Base-by-base conservation (phyloP, 2,888 invertebrate species). In the Macroteleia sp. region DNA sequence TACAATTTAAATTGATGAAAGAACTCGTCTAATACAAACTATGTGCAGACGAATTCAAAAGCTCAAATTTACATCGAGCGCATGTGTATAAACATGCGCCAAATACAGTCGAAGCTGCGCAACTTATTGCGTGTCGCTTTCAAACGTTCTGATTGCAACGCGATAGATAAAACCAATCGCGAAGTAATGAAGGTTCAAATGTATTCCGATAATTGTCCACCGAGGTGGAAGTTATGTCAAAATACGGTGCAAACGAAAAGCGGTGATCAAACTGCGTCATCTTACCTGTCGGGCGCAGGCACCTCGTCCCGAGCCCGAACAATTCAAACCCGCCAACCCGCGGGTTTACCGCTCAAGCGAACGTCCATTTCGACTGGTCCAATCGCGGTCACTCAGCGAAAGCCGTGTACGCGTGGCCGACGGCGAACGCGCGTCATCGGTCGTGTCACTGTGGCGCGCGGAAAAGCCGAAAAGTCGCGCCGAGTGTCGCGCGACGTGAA, bases 361-460 rank as follows among this genome's bases (percentile, higher is more conserved):
- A 12, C 6, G 39, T 62, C 62, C 62, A 62, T 62, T 19, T 32
- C 16, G 28, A 32, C 39, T 50, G 17, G 32, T 22, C 12, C 20
- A 20, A 25, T 39, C 41, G 39, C 67, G 67, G 46, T 56, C 56
- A 67, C 56, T 67, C 19, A 36, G 42, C 48, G 44, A 9, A 44
- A 39, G 22, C 28, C 50, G 42, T 25, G 54, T 39, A 41, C 64
- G 64, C 64, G 64, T 64, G 50, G 56, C 67, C 67, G 67, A 67
- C 56, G 67, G 57, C 52, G 41, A 41, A 17, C 64, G 39, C 57
- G 67, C 67, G 56, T 67, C 67, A 67, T 67, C 57, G 67, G 56
- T 67, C 67, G 67, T 67, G 56, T 56, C 67, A 67, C 67, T 67
- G 67, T 48, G 56, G 66, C 46, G 66, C 54, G 66, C 56, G 67